These are phyloP conservation scores for Thelaira solivaga DNA, from an alignment of 2,888 invertebrate species.

Conservation along the genomic window DNA sequence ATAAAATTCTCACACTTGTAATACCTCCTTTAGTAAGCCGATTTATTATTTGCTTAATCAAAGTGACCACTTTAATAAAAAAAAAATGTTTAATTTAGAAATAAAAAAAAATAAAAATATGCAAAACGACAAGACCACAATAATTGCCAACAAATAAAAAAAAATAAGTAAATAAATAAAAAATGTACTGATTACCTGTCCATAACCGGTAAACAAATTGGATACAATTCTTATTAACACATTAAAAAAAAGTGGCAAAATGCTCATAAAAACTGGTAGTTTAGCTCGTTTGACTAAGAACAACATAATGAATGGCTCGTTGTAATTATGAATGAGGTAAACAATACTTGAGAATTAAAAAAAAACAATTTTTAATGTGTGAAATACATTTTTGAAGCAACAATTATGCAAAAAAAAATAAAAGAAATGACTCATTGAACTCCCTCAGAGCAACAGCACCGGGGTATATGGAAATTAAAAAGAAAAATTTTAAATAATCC, in stretches of 20 bases:
- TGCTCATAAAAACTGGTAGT: constrained; percentile 51
- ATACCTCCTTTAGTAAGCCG: no score
- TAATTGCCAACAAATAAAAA: not conserved
- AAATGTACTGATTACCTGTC: constrained; percentile 20
- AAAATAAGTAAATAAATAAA: constrained; percentile 6
- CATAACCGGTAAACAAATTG: constrained; percentile 56
- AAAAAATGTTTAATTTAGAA: not conserved
- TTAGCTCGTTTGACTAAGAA: constrained; percentile 50
- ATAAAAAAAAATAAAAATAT: not conserved
- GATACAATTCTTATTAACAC: constrained; percentile 23
- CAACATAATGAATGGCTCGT: constrained; percentile 39
- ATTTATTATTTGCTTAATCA: not conserved
- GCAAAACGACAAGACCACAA: constrained; percentile 8
- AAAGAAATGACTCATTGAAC: not conserved
- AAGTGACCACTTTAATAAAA: constrained; percentile 2
- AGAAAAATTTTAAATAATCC: no score
- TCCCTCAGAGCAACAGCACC: no score
- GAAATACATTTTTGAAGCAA: constrained; percentile 1
- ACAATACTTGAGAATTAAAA: constrained; percentile 17
- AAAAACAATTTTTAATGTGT: constrained; percentile 43
- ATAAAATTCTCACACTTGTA: constrained; percentile 31
- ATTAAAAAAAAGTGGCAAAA: not conserved
- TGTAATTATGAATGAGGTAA: constrained; percentile 20
- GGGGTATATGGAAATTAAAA: no score
- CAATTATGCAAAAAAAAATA: not conserved